phyloP scores from a whole-genome alignment of 53 echinoderm and acorn worm genomes.

The Mesocentrotus franciscanus region DNA sequence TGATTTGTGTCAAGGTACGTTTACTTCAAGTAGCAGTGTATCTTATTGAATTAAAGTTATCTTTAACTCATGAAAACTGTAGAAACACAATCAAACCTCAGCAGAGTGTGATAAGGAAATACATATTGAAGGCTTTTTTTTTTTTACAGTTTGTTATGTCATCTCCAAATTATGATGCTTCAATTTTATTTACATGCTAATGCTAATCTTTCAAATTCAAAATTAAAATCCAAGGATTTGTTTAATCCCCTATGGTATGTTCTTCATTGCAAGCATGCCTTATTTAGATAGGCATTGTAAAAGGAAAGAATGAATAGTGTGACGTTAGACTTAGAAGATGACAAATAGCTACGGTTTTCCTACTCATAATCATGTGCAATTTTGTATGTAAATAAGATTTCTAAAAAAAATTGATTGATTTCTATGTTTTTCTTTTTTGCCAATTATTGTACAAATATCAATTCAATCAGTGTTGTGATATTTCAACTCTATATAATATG shows the following conservation, averaged over 20 bases:
- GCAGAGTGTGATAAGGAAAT: not conserved
- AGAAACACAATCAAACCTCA: not conserved
- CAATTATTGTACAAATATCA: constrained; percentile 63
- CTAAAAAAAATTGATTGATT: constrained; percentile 50
- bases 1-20: not conserved
- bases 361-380: constrained; percentile 63
- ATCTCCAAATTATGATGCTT: not conserved
- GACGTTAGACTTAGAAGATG: not conserved
- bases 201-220: not conserved
- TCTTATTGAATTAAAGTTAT: not conserved
- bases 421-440: constrained; percentile 52
- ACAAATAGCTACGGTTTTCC: constrained; percentile 47
- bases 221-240: not conserved
- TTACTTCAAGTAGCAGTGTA: not conserved
- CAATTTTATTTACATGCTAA: not conserved
- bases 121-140: not conserved
- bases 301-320: not conserved
- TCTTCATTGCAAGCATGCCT: not conserved
- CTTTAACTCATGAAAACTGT: not conserved
- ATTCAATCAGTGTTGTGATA: constrained; percentile 1
- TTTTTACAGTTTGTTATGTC: not conserved
- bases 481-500: not conserved
- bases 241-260: not conserved
- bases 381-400: constrained; percentile 68
- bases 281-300: not conserved